Percentiles rank a stretch among this genome's conserved stretches.
Evolutionary conservation across 2,797 vertebrate genomes (phyloP).

Genomic region (Hydrocynus forskahlii): DNA sequence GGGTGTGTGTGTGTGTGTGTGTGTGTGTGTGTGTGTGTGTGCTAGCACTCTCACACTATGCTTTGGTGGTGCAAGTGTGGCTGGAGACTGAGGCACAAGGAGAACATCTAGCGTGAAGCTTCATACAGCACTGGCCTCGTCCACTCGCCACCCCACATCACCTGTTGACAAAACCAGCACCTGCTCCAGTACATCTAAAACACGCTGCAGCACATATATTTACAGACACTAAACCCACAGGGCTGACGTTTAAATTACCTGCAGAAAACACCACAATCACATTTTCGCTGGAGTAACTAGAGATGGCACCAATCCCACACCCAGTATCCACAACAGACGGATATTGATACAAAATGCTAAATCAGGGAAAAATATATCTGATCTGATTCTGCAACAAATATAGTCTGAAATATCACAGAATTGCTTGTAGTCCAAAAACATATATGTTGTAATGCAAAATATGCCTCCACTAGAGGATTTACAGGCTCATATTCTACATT

Average conservation of each 20-base stretch:
- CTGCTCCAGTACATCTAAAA: not conserved
- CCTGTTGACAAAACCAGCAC: conserved; percentile 13
- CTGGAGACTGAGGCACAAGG: conserved; percentile 58
- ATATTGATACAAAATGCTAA: not conserved
- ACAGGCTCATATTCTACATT: no score
- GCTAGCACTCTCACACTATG: conserved; percentile 63
- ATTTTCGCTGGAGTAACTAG: not conserved
- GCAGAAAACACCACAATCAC: not conserved
- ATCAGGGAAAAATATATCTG: not conserved
- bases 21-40: no score
- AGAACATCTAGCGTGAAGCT: conserved; percentile 62
- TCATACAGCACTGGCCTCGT: conserved; percentile 42
- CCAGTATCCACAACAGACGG: not conserved
- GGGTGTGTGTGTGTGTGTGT: conserved; percentile 53
- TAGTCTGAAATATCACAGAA: no score
- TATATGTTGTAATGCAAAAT: not conserved
- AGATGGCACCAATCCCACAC: not conserved
- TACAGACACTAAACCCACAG: not conserved
- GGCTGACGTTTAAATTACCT: not conserved
- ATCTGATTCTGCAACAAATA: no score
- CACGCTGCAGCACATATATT: conserved; percentile 2
- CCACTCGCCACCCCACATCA: conserved; percentile 5
- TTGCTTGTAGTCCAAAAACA: not conserved
- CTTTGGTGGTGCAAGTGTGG: conserved; percentile 60
- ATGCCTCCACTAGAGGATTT: no score